Evolutionary conservation across 2,113 vertebrate genomes (phyloP).

Genomic region (Gopherus flavomarginatus): DNA sequence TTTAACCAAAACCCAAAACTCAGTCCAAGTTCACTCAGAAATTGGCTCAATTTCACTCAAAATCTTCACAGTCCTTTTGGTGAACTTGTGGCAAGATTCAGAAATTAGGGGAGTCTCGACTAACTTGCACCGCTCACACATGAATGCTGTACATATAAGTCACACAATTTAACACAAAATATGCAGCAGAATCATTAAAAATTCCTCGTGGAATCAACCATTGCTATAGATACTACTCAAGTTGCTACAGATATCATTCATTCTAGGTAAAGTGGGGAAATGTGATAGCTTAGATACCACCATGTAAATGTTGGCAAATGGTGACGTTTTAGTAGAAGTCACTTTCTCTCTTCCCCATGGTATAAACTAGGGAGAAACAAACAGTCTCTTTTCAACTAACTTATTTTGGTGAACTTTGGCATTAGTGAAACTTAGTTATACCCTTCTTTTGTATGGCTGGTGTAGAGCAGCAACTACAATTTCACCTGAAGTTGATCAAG

Average conservation of each 20-base stretch:
- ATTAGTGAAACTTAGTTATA: neutral
- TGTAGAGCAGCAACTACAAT: neutral
- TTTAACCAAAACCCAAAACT: neutral
- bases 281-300: neutral
- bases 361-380: neutral
- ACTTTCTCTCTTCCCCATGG: neutral
- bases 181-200: neutral
- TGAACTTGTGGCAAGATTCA: neutral
- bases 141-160: neutral
- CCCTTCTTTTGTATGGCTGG: neutral
- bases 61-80: rapidly evolving
- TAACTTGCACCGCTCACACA: neutral
- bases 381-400: neutral
- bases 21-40: neutral
- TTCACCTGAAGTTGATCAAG: too few species aligned
- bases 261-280: neutral
- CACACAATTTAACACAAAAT: neutral
- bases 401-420: neutral
- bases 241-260: neutral
- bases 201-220: neutral
- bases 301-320: neutral
- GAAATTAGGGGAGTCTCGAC: neutral
- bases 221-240: neutral
- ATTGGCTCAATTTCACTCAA: neutral
- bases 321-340: neutral